Percentiles rank a stretch among this genome's conserved stretches.
Conservation (phyloP, 2,888 invertebrate genomes). For the Drosophila birchii region DNA sequence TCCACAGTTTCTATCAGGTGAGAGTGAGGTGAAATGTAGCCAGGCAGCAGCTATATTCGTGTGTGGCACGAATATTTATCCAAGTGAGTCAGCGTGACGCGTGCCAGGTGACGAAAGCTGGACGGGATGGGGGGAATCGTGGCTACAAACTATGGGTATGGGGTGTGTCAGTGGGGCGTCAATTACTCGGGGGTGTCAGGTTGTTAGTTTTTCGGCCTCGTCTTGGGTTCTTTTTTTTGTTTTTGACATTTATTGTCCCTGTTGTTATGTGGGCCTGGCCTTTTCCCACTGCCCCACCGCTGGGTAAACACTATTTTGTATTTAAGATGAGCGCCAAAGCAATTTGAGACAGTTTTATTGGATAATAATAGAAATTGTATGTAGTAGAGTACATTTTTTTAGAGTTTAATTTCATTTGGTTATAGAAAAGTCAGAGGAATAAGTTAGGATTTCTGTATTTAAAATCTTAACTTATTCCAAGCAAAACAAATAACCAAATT, state of each 20-base stretch:
- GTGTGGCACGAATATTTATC: conserved; percentile 41
- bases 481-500: background rate
- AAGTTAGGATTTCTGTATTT: too few relatives aligned
- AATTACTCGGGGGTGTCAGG: conserved; percentile 48
- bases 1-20: conserved; percentile 99
- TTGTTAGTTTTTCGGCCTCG: conserved; percentile 20
- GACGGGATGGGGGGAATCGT: conserved; percentile 6
- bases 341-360: conserved; percentile 25
- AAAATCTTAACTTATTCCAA: background rate
- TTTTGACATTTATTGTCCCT: conserved; percentile 38
- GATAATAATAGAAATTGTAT: background rate
- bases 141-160: conserved; percentile 8
- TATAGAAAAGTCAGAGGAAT: background rate
- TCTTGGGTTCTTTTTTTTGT: background rate
- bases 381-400: background rate
- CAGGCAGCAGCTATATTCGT: conserved; percentile 19
- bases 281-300: background rate
- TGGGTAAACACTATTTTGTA: conserved; percentile 19
- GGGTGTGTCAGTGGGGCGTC: conserved; percentile 32
- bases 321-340: conserved; percentile 19
- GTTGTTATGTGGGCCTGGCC: conserved; percentile 26
- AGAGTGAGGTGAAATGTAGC: conserved; percentile 83
- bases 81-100: conserved; percentile 53
- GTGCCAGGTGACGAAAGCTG: conserved; percentile 50
- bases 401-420: background rate